Evolutionary conservation across 2,113 vertebrate species (phyloP).

Genomic region (Choloepus hoffmanni): DNA sequence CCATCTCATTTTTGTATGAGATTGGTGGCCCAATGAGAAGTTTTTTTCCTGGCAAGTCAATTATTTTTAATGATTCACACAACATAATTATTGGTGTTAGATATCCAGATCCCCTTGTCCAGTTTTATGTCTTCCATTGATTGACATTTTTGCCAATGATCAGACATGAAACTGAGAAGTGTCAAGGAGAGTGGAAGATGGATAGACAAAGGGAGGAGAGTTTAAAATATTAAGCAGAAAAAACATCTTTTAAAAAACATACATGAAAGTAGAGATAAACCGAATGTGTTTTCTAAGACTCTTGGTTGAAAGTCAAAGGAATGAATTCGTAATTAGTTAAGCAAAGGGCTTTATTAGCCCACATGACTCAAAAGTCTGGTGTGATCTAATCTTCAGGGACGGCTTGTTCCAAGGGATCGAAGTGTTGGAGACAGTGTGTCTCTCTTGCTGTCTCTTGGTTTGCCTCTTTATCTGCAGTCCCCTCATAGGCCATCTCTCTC

Average conservation of each 20-base stretch:
- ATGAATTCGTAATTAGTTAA: neutral
- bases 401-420: neutral
- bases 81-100: conserved; percentile 64
- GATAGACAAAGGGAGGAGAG: neutral
- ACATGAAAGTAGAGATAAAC: neutral
- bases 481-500: neutral
- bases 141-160: neutral
- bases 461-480: neutral
- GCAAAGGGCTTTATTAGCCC: neutral
- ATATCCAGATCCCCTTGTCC: neutral
- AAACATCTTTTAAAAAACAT: neutral
- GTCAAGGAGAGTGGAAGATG: neutral
- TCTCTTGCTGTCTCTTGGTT: neutral
- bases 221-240: neutral
- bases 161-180: neutral
- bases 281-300: neutral
- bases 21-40: neutral
- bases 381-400: neutral
- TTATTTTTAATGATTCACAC: conserved; percentile 71
- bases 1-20: neutral
- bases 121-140: neutral
- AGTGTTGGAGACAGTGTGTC: neutral
- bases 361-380: neutral
- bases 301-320: neutral
- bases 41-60: conserved; percentile 39